Base-by-base conservation (phyloP, 1,140 invertebrate genomes). In the Papilio polyxenes region DNA sequence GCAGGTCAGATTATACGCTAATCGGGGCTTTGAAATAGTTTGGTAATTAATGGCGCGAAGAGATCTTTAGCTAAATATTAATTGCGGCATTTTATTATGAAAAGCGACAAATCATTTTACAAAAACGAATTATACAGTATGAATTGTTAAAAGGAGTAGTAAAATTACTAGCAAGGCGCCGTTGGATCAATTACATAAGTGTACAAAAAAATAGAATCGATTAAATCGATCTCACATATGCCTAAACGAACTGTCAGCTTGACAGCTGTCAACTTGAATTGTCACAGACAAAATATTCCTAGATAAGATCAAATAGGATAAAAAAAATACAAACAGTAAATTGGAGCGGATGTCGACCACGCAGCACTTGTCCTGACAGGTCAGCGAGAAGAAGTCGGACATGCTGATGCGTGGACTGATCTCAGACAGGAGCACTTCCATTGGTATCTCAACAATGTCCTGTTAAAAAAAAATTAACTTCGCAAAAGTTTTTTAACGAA, bases 391-490 rank as follows among this genome's bases (percentile, higher is more conserved):
- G 86, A 99, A 96, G 94, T 99, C 98, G 78, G 97, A 96, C 15
- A 97, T 96, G 86, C 97, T 98, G 81, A 99, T 98, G 72, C 98
- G 95, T 1, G 98, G 97, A 90, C 96, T 97, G 84, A 96, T 96
- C 93, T 98, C 97, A 3, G 93, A 87, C 87, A 97, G 96, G 79
- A 98, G 90, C 48, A 96, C 96, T 53, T 96, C 95, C 83, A 98
- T 88, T 13, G 96, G 92, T 74, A 98, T 95, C 49, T 96, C 96
- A 82, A 96, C 96, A 88, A 96, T 96, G 88, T 97, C 97, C 97
- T 98, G 89, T 65, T 95, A 84, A 80, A 79, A 90, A n/a, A 31
- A 72, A 11, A 72, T 4, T n/a, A n/a, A 72, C 1, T 3, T 11
- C 8, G 1, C 3, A 23, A 72, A 15, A 74, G 23, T 1, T 75